A percentile compares a stretch with the other conserved stretches of the same genome.
Evolutionary conservation across 1,140 invertebrate genomes (phyloP).

Genomic region (Zaprionus ornatus): DNA sequence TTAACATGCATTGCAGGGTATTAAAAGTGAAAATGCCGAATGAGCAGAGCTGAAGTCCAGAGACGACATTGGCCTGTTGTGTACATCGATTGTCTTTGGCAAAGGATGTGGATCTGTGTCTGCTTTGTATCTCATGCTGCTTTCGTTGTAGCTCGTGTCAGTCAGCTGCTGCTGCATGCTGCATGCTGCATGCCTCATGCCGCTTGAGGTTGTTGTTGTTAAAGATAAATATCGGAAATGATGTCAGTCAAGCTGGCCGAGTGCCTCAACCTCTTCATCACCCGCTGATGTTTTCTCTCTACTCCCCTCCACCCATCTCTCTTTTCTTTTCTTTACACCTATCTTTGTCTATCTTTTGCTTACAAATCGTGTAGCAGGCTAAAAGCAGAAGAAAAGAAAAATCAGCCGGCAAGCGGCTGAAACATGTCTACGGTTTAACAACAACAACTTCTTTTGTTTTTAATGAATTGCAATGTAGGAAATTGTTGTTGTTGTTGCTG

Average conservation of each 20-base stretch:
- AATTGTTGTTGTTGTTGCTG: slow-evolving; percentile 15
- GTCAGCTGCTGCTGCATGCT: slow-evolving; percentile 16
- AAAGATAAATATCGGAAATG: slow-evolving; percentile 81
- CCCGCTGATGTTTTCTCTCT: slow-evolving; percentile 28
- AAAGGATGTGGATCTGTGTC: slow-evolving; percentile 15
- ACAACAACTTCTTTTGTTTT: slow-evolving; percentile 48
- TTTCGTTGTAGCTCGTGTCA: slow-evolving; percentile 34
- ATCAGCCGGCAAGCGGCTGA: slow-evolving; percentile 43
- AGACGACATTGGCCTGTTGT: background rate
- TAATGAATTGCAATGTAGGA: slow-evolving; percentile 55
- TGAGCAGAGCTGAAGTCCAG: background rate
- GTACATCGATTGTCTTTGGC: background rate
- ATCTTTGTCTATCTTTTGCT: background rate
- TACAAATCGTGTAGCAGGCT: slow-evolving; percentile 9
- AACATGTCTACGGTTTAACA: slow-evolving; percentile 51
- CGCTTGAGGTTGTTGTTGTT: background rate
- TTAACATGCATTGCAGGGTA: background rate
- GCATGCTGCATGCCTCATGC: slow-evolving; percentile 10
- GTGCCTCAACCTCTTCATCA: slow-evolving; percentile 14
- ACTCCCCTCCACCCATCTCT: background rate
- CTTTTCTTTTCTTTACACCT: background rate
- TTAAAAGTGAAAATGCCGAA: slow-evolving; percentile 17
- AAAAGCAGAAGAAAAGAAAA: slow-evolving; percentile 37
- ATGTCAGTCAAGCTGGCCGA: slow-evolving; percentile 72
- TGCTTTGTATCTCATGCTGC: slow-evolving; percentile 14